Evolutionary conservation across 1,140 invertebrate genomes (phyloP).

Genomic region (Drosophila suzukii): DNA sequence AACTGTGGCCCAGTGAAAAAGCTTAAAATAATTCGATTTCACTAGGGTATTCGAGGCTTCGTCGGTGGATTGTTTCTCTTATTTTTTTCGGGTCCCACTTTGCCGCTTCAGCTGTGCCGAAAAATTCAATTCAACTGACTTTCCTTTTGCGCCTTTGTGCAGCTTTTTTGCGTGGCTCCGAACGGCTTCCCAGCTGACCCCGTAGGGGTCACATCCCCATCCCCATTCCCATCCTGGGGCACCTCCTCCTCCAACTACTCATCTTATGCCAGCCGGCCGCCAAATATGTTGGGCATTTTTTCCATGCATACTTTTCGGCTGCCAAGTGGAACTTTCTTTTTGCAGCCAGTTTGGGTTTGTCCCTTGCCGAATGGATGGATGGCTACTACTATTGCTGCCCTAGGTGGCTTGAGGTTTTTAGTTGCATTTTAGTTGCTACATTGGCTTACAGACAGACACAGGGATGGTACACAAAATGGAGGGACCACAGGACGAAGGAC

Average conservation of each 20-base stretch:
- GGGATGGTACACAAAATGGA: slow-evolving; percentile 12
- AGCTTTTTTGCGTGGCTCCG: slow-evolving; percentile 37
- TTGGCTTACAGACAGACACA: slow-evolving; percentile 64
- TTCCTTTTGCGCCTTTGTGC: slow-evolving; percentile 68
- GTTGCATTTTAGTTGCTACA: slow-evolving; percentile 78
- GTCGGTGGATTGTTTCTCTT: background rate
- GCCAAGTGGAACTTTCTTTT: slow-evolving; percentile 52
- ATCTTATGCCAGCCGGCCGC: slow-evolving; percentile 47
- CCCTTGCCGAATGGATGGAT: slow-evolving; percentile 8
- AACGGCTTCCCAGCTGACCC: slow-evolving; percentile 34
- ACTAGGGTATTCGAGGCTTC: slow-evolving; percentile 21
- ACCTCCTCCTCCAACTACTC: background rate
- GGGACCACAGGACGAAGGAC: background rate
- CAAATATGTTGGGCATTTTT: slow-evolving; percentile 79
- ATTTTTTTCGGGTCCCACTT: slow-evolving; percentile 51
- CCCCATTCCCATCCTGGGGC: background rate
- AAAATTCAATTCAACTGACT: slow-evolving; percentile 77
- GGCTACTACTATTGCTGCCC: slow-evolving; percentile 47
- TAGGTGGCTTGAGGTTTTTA: slow-evolving; percentile 77
- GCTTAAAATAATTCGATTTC: background rate
- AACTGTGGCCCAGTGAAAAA: background rate
- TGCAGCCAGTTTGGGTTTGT: slow-evolving; percentile 18
- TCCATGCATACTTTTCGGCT: slow-evolving; percentile 76
- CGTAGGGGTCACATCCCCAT: slow-evolving; percentile 15
- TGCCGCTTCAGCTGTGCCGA: slow-evolving; percentile 66